phyloP scores from a whole-genome alignment of 2,113 vertebrate species.

The Gopherus evgoodei region DNA sequence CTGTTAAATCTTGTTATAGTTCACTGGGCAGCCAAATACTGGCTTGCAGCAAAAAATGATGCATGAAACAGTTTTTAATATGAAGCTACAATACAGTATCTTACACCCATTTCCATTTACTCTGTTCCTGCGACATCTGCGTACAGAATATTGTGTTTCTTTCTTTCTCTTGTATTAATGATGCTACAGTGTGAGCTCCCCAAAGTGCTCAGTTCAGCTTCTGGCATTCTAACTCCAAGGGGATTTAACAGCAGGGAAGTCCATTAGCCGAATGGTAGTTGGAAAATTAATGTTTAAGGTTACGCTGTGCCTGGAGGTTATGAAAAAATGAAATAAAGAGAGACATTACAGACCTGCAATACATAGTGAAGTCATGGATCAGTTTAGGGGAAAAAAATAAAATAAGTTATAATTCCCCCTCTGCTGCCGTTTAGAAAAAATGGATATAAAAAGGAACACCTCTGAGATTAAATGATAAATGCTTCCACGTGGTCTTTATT shows the following conservation, averaged over 20 bases:
- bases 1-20: conserved; percentile 67
- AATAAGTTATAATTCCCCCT: conserved; percentile 42
- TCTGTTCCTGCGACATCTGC: neutral
- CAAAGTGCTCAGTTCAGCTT: neutral
- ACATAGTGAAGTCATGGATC: conserved; percentile 40
- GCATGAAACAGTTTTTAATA: neutral
- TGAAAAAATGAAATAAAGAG: conserved; percentile 52
- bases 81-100: neutral
- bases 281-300: conserved; percentile 59
- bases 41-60: neutral
- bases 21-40: conserved; percentile 47
- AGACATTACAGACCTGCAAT: conserved; percentile 58
- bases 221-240: neutral
- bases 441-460: conserved; percentile 9
- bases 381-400: conserved; percentile 54
- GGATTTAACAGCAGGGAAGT: conserved; percentile 39
- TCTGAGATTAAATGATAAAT: conserved; percentile 35
- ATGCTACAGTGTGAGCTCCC: neutral
- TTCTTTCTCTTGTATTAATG: neutral
- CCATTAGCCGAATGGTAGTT: conserved; percentile 38
- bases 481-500: neutral
- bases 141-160: neutral
- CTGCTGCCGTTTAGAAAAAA: conserved; percentile 29
- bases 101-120: neutral
- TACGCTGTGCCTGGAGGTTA: conserved; percentile 55